phyloP scores from a whole-genome alignment of 1,140 invertebrate genomes.

The Halesus radiatus region DNA sequence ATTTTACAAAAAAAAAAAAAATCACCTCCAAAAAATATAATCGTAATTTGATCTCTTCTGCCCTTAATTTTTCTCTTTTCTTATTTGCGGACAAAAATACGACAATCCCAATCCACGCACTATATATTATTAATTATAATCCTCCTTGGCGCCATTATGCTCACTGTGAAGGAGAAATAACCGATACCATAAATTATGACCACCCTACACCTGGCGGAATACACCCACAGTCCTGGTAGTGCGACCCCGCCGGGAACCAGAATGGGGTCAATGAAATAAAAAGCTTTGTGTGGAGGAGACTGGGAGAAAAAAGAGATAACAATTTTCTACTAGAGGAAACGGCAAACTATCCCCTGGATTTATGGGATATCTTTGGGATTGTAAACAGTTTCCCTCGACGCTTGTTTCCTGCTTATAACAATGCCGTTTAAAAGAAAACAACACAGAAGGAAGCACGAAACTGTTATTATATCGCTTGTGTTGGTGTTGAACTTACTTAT shows the following conservation, averaged over 20 bases:
- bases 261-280: conserved; percentile 31
- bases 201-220: neutral
- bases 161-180: too few relatives aligned
- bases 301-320: conserved; percentile 13
- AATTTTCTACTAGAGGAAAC: conserved; percentile 15
- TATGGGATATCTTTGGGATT: conserved; percentile 14
- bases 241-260: too few relatives aligned
- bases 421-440: conserved; percentile 3
- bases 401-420: conserved; percentile 16
- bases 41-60: too few relatives aligned
- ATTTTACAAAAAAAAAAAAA: too few relatives aligned
- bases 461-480: neutral
- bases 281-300: conserved; percentile 8
- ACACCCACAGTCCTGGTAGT: too few relatives aligned
- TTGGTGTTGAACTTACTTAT: neutral
- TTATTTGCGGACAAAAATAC: too few relatives aligned
- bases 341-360: conserved; percentile 8
- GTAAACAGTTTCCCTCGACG: conserved; percentile 20
- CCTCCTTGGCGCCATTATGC: too few relatives aligned
- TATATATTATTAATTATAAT: too few relatives aligned
- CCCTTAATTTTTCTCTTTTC: too few relatives aligned
- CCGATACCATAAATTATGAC: too few relatives aligned
- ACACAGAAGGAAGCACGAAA: neutral
- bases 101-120: too few relatives aligned
- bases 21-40: too few relatives aligned